Base-by-base conservation (phyloP, 2,113 vertebrate genomes). In the Xyliphius kryptos region DNA sequence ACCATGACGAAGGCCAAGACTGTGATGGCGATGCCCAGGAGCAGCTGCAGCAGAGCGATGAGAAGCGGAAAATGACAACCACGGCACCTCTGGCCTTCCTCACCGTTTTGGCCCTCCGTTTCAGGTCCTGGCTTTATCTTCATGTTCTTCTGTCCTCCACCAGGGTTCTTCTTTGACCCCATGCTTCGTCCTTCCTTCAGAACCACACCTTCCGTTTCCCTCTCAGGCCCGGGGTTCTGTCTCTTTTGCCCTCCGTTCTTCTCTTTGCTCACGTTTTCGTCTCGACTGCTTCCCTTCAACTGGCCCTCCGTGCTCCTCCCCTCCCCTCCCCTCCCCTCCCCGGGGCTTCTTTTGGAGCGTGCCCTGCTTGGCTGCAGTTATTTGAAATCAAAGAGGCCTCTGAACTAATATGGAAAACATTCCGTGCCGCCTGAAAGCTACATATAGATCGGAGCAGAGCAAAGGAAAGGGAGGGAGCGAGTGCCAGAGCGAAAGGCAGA, bases 361-460 rank as follows among this genome's bases (percentile, higher is more conserved):
- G 22, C 22, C 22, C 22, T 26, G 22, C 22, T 26, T 26, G 22
- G 22, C 22, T 26, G n/a, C n/a, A n/a, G n/a, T n/a, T n/a, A n/a
- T n/a, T n/a, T 85, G 83, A 84, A 89, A 83, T 82, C 83, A 75
- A 81, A 82, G 80, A 87, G 73, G 86, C 80, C 88, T 78, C 85
- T 93, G 92, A 89, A 92, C 94, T 95, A 95, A 95, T 95, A 95
- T 92, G 95, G 94, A 93, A 95, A 97, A 87, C 88, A 90, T 91
- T 91, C 87, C 84, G 89, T 89, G 77, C 85, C 72, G 83, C 81
- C 79, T 70, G 77, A 77, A 85, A 83, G 89, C 92, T 92, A 85
- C 87, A 84, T 91, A 86, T 91, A 91, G 91, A 86, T 76, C 44
- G 69, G 75, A 74, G 75, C 74, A 55, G 16, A 66, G 77, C 67